Evolutionary conservation across 2,113 vertebrate species (phyloP), one percentile per base, ranked within the genome.

Genomic region (Perognathus longimembris): DNA sequence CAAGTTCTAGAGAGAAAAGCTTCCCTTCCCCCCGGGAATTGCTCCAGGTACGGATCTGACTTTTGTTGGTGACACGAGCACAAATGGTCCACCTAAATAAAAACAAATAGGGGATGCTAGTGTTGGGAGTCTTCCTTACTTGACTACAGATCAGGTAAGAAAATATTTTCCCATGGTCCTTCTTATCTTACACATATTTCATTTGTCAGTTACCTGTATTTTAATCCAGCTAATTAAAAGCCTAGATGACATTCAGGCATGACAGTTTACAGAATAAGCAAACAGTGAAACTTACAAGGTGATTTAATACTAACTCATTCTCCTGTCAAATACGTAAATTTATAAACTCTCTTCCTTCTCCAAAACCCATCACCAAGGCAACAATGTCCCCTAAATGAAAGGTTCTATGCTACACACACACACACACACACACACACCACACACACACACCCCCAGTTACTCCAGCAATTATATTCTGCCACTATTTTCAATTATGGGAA

Each of bases 1-100:
- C 98, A 2, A 99, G 94, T 97, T 99, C 99, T 95, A 99, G 97
- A 69, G 99, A 99, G 95, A 99, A 99, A 54, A 99, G 99, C 95
- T 99, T 99, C 73, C 99, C 99, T 67, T 99, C 99, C 1, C 99
- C 99, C 17, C 99, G 98, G 36, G 99, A 99, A 97, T 99, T 99
- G 98, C 99, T 99, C 99, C 99, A 99, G 0, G 98, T 99, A 3
- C 99, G 99, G 97, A 99, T 98, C 95, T 98, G 96, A 82, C 98
- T 98, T 97, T 99, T 99, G 95, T 99, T 99, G 97, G 99, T 99
- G 30, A 99, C 98, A 30, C 99, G 98, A 54, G 98, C 99, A 18
- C 99, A 98, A 95, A 99, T 98, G 26, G 99, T 99, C 99, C 99
- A 99, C 97, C 99, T 99, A 75, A 40, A 11, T n/a, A 45, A 97